Evolutionary conservation across 2,888 invertebrate species (phyloP).

Genomic region (Ganaspis brasiliensis): DNA sequence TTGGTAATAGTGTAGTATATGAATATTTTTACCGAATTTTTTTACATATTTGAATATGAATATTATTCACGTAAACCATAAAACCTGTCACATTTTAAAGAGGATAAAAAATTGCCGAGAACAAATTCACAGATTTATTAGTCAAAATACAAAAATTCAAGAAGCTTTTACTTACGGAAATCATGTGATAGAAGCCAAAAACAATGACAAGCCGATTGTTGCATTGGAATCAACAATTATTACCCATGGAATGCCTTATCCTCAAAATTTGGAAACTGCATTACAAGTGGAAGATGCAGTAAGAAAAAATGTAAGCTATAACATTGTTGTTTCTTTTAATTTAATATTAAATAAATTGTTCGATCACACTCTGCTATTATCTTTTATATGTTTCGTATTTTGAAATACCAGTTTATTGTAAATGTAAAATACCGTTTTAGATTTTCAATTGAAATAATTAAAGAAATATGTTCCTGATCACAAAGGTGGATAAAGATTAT

Average conservation of each 20-base stretch:
- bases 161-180: slow-evolving; percentile 75
- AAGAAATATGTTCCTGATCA: background rate
- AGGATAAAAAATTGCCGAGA: background rate
- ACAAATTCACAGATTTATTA: background rate
- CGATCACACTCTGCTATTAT: too few species aligned
- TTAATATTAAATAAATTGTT: too few species aligned
- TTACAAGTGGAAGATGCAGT: slow-evolving; percentile 90
- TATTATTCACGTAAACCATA: background rate
- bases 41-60: background rate
- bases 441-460: background rate
- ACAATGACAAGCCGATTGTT: slow-evolving; percentile 88
- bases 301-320: slow-evolving; percentile 83
- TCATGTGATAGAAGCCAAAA: slow-evolving; percentile 86
- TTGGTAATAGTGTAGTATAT: background rate
- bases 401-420: too few species aligned
- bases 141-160: background rate
- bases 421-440: background rate
- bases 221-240: slow-evolving; percentile 99
- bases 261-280: slow-evolving; percentile 94
- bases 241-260: slow-evolving; percentile 98
- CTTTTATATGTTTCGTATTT: too few species aligned
- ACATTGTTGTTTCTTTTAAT: slow-evolving; percentile 7
- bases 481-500: too few species aligned
- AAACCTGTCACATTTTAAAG: background rate
- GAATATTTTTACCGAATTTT: background rate